Evolutionary conservation across 2,113 vertebrate genomes (phyloP), one percentile per base, ranked within the genome.

Genomic region (Sus scrofa): DNA sequence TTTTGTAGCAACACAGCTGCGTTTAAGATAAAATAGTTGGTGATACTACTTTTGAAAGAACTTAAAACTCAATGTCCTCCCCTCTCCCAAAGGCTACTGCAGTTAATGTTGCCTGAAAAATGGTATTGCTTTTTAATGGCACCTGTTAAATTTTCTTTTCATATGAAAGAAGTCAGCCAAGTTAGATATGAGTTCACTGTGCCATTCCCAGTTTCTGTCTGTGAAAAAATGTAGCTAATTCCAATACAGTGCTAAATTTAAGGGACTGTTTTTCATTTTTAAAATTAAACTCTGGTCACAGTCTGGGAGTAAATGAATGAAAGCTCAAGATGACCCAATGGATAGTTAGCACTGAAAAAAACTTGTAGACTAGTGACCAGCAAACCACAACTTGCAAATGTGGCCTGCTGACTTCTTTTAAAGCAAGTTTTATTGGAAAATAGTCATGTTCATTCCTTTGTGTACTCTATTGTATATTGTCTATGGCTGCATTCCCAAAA

Each of bases 121-220:
- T 62, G 20, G 14, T 52, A 94, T 75, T 77, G 73, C 27, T 89
- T 89, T 94, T 89, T 67, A 88, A 77, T 39, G 39, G 63, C 79
- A 96, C 37, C 30, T 58, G 82, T 93, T 74, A 20, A 91, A 62
- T 85, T 96, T 93, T 86, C 44, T 96, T 86, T 93, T 67, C 44
- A 79, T 60, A 79, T 39, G 56, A 68, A 94, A 92, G 39, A 96
- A 68, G 34, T 54, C 39, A 20, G 58, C 58, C 83, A 87, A 78
- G 2, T 83, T 63, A 95, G 30, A n/a, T 63, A 75, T 14, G n/a
- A 56, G 71, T 92, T 91, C 24, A 83, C 52, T 44, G 27, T 87
- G 67, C 56, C 73, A 81, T 52, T 89, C 60, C 44, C 39, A 67
- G 56, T 62, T 24, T 74, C 70, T 1, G 32, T 73, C 52, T 86